Evolutionary conservation across 1,140 invertebrate genomes (phyloP).

Genomic region (Atta colombica): DNA sequence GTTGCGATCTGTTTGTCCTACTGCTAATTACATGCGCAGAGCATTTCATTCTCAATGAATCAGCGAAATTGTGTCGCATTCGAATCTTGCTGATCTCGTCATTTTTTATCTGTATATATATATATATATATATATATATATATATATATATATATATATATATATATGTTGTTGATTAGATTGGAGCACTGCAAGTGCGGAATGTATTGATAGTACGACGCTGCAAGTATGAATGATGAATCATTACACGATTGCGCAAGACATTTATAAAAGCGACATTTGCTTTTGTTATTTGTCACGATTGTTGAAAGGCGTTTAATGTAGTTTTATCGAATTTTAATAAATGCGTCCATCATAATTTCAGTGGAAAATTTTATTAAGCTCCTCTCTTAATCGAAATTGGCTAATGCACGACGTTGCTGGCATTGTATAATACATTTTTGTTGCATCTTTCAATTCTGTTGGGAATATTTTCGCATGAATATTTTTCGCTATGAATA

Average conservation of each 20-base stretch:
- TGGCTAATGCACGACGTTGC: background rate
- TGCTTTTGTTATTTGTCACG: background rate
- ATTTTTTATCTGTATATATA: background rate
- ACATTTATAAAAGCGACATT: background rate
- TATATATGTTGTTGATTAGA: background rate
- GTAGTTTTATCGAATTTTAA: conserved; percentile 54
- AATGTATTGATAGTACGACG: background rate
- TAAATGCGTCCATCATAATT: conserved; percentile 53
- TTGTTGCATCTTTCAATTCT: conserved; percentile 17
- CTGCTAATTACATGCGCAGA: conserved; percentile 52
- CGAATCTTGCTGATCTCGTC: background rate
- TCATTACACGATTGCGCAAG: background rate
- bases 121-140: no score
- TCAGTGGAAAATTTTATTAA: conserved; percentile 34
- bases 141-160: background rate
- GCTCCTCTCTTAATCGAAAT: conserved; percentile 17
- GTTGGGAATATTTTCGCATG: conserved; percentile 13
- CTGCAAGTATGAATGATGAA: background rate
- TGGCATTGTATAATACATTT: background rate
- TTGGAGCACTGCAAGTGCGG: background rate
- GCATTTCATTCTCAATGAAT: conserved; percentile 42
- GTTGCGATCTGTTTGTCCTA: conserved; percentile 59
- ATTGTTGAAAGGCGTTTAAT: conserved; percentile 43
- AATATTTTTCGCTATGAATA: conserved; percentile 24
- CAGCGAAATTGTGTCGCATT: conserved; percentile 20